phyloP scores from a whole-genome alignment of 2,888 invertebrate species.

The Andrena haemorrhoa region DNA sequence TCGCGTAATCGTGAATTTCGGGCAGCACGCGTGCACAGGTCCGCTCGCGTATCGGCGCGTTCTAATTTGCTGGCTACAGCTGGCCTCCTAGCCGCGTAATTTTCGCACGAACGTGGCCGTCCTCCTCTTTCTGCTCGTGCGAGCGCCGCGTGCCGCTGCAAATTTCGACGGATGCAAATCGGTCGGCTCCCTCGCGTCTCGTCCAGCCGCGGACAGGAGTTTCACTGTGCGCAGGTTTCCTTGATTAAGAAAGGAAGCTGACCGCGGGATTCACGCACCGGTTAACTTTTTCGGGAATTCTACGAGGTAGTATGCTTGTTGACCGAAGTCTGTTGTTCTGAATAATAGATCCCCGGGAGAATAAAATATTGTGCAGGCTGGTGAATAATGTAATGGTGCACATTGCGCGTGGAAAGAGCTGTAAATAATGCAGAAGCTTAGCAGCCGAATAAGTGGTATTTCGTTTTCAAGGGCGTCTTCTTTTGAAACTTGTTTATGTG shows the following conservation, averaged over 20 bases:
- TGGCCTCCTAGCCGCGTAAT: slow-evolving; percentile 70
- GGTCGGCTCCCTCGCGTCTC: background rate
- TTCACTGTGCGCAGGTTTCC: background rate
- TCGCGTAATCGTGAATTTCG: slow-evolving; percentile 54
- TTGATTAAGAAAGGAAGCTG: slow-evolving; percentile 2
- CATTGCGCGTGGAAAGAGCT: background rate
- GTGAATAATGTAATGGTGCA: too few relatives aligned
- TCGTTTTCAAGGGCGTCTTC: too few relatives aligned
- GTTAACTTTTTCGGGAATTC: background rate
- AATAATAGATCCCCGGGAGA: too few relatives aligned
- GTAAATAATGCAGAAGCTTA: background rate
- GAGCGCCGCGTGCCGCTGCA: background rate
- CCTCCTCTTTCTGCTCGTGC: background rate
- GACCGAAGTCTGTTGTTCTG: too few relatives aligned
- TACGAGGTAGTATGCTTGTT: background rate
- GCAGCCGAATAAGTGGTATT: too few relatives aligned
- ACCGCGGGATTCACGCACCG: slow-evolving; percentile 6
- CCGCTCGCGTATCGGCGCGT: slow-evolving; percentile 58
- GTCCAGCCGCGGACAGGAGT: background rate
- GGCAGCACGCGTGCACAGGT: slow-evolving; percentile 41
- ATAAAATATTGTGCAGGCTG: too few relatives aligned
- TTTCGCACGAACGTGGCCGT: slow-evolving; percentile 69
- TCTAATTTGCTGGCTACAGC: slow-evolving; percentile 66
- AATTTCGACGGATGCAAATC: slow-evolving; percentile 38
- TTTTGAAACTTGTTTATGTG: too few relatives aligned